Base-by-base conservation (phyloP, 2,113 vertebrate genomes). In the Rafetus swinhoei region DNA sequence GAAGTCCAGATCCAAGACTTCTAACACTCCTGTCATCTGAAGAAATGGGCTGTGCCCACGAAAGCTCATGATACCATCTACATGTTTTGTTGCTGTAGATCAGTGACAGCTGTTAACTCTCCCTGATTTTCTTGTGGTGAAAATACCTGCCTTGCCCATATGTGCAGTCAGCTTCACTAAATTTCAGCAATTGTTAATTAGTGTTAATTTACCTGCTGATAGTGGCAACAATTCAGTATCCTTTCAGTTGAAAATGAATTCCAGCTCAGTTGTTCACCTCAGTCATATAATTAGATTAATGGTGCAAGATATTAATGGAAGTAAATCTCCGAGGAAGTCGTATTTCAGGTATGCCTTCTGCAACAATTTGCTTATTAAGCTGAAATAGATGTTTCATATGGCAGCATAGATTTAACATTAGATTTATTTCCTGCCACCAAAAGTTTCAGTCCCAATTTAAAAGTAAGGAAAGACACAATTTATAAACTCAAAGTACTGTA, bases 191-290 rank as follows among this genome's bases (percentile, higher is more conserved):
- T 62, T 62, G 60, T 62, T 62, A 62, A 62, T 62, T 62, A 29
- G 60, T 62, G 60, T 62, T 62, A 29, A 62, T 62, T 62, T 29
- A 12, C 27, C 12, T 62, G 11, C 25, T 62, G 60, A 62, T 62
- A 62, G 60, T 62, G 27, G 29, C 10, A 29, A 29, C 27, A 89
- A 29, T 32, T 79, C n/a, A 85, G 3, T 89, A 89, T 13, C 16
- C 50, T 88, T 87, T 35, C 16, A 79, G 19, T 85, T 82, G 39
- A 93, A 81, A 54, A 27, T 92, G 59, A 88, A 92, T 91, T 90
- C 94, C 19, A 92, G 59, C 86, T 77, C 79, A 91, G 74, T 86
- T 95, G 83, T 93, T 95, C 69, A 93, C 87, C 16, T 93, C 18
- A 79, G n/a, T 84, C n/a, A 14, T 77, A 69, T 74, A 87, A 82